A percentile compares a stretch with the other conserved stretches of the same genome.
Conservation (phyloP, 2,113 vertebrate species). For the Pseudopodoces humilis region DNA sequence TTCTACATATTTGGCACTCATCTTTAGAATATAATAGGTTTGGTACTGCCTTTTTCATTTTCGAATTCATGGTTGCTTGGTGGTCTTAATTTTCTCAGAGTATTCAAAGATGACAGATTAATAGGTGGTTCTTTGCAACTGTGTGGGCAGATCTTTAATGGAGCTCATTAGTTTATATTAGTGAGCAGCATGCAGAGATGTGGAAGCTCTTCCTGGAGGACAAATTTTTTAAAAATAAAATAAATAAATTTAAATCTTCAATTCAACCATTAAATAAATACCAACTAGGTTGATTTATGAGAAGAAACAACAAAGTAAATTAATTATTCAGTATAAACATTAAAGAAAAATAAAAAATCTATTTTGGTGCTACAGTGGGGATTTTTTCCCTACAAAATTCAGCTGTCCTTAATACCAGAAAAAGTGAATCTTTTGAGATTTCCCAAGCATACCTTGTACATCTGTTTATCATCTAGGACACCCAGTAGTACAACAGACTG, state of each 20-base stretch:
- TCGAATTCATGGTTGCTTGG: neutral
- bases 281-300: neutral
- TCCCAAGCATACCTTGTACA: neutral
- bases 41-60: constrained; percentile 32
- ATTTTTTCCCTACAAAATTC: constrained; percentile 14
- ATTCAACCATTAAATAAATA: constrained; percentile 24
- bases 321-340: constrained; percentile 47
- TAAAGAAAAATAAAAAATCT: constrained; percentile 44
- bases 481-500: neutral
- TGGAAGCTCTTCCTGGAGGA: constrained; percentile 36
- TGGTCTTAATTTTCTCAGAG: constrained; percentile 41
- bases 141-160: constrained; percentile 62
- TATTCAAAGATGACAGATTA: constrained; percentile 55
- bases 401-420: constrained; percentile 16
- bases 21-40: neutral
- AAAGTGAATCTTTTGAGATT: neutral
- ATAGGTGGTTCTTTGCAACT: constrained; percentile 60
- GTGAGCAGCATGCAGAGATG: neutral
- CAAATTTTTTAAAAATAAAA: neutral
- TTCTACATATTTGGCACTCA: neutral
- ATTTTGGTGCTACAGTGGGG: neutral
- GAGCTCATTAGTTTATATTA: constrained; percentile 72
- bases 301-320: constrained; percentile 4
- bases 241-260: neutral
- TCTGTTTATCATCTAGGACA: constrained; percentile 54